Evolutionary conservation across 2,888 invertebrate species (phyloP), one percentile per base, ranked within the genome.

Genomic region (Spisula solida): DNA sequence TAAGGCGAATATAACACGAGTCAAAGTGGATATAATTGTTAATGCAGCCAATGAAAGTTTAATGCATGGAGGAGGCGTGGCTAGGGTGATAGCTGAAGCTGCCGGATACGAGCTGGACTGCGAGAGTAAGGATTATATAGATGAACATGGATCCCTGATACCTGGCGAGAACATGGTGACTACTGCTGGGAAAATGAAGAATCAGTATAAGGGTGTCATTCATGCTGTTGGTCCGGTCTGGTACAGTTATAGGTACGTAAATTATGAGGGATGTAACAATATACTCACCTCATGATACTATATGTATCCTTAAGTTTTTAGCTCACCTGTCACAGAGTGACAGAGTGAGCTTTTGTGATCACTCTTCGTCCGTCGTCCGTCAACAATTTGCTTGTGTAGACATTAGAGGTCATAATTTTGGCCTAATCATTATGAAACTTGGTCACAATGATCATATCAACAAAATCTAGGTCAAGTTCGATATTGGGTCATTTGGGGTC

Each of bases 191-290:
- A 70, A 47, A 5, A 51, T 92, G 31, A 47, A n/a, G 14, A 10
- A 31, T 8, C 81, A n/a, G 10, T 93, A 89, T 81, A 78, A 88
- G 12, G 66, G 66, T 75, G 93, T 93, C 10, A 91, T 91, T 31
- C 93, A 93, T 89, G 93, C 93, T 66, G 93, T 93, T 0, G 92
- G 93, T 16, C 93, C 93, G 51, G 85, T 87, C 75, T 93, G 92
- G 92, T 51, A 85, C 81, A 81, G 87, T 48, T 91, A 92, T 79
- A 78, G 82, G 85, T 86, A 86, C 20, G 78, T 78, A 20, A 25
- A 6, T 25, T n/a, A 10, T 20, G n/a, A 60, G 14, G 51, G n/a
- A n/a, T n/a, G n/a, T n/a, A n/a, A n/a, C n/a, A n/a, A n/a, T n/a
- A n/a, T n/a, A n/a, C n/a, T n/a, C n/a, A n/a, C n/a, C n/a, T n/a